Evolutionary conservation across 2,888 invertebrate genomes (phyloP).

Genomic region (Oscheius sp.): DNA sequence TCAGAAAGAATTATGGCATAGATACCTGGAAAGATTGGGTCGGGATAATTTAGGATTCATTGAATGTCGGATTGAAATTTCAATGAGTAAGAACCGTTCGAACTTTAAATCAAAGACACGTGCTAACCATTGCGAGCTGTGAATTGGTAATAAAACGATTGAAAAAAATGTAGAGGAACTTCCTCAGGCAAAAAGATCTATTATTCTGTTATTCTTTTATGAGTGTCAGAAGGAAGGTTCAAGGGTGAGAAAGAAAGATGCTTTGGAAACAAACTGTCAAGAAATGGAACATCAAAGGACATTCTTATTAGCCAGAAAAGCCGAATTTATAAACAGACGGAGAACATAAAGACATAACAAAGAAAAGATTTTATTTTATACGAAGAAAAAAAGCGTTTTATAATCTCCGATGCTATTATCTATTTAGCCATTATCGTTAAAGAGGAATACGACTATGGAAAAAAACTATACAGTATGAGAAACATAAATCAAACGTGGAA

Average conservation of each 20-base stretch:
- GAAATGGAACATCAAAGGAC: no score
- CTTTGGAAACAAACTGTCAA: no score
- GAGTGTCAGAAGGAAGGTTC: not conserved
- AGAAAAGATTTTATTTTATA: no score
- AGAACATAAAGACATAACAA: no score
- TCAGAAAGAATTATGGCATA: not conserved
- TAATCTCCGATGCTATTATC: no score
- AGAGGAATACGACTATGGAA: no score
- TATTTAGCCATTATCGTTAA: no score
- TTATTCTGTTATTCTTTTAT: not conserved
- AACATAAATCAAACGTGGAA: no score
- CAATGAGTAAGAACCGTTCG: not conserved
- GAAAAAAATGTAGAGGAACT: not conserved
- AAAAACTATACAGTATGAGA: no score
- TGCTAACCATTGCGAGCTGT: not conserved
- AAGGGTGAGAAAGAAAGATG: not conserved
- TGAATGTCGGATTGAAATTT: constrained; percentile 21
- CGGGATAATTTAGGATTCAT: constrained; percentile 21
- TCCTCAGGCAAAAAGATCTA: not conserved
- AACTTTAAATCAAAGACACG: not conserved
- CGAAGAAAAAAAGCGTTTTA: no score
- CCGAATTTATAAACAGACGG: no score
- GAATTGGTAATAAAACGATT: not conserved
- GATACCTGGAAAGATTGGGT: constrained; percentile 16
- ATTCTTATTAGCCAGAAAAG: no score